These are phyloP conservation scores for Physeter macrocephalus DNA, from an alignment of 2,113 vertebrate genomes.

Conservation along the genomic window DNA sequence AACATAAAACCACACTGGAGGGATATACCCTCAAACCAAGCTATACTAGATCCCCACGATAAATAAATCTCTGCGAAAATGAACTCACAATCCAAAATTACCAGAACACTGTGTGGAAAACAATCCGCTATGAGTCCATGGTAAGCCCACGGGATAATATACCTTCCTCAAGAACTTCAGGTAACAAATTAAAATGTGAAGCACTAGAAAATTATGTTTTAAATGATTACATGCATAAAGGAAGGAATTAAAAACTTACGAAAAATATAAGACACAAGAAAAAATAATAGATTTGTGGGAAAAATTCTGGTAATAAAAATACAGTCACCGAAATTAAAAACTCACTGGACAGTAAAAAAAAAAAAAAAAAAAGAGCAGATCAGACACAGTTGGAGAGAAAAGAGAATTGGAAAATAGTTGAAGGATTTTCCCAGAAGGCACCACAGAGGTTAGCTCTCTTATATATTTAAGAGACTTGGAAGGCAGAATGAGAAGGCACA, in stretches of 20 bases:
- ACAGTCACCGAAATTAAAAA: background rate
- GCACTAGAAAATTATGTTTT: background rate
- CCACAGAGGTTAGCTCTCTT: background rate
- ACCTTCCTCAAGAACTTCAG: background rate
- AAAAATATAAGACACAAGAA: background rate
- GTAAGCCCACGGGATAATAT: background rate
- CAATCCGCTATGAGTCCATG: fast-evolving
- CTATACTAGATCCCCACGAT: background rate
- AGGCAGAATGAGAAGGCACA: background rate
- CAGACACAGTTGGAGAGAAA: background rate
- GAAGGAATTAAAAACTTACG: background rate
- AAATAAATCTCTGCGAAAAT: background rate
- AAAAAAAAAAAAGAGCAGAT: background rate
- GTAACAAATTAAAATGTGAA: background rate
- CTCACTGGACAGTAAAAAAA: background rate
- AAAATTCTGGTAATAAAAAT: background rate
- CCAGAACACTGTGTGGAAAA: fast-evolving
- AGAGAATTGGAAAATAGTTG: background rate
- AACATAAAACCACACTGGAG: background rate
- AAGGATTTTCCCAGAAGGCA: background rate
- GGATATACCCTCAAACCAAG: background rate
- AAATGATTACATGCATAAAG: background rate
- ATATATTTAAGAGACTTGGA: background rate
- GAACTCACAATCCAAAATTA: background rate
- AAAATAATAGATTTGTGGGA: background rate